These are phyloP conservation scores for Berghia stephanieae DNA, from an alignment of 1,140 invertebrate species.

Conservation along the genomic window DNA sequence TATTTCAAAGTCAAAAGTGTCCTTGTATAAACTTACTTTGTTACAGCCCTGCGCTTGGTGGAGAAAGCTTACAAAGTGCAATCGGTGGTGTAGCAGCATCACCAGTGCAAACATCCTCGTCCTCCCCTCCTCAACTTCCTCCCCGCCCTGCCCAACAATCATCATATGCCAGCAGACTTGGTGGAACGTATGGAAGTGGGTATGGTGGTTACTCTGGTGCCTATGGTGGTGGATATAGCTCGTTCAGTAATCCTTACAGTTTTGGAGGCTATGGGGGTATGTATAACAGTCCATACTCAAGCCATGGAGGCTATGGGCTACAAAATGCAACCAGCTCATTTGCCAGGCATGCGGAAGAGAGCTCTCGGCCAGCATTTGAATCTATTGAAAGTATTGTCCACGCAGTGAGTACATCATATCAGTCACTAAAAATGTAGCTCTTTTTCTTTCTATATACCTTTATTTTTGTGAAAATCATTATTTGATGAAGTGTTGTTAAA, in stretches of 20 bases:
- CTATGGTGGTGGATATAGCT: slow-evolving; percentile 41
- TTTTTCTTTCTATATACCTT: too few species aligned
- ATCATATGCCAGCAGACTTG: slow-evolving; percentile 12
- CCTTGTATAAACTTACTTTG: too few species aligned
- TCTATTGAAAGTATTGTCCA: slow-evolving; percentile 92
- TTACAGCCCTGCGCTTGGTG: background rate
- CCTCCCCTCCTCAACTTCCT: slow-evolving; percentile 49
- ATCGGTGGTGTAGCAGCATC: background rate
- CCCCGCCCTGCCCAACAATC: slow-evolving; percentile 38
- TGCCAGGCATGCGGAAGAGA: slow-evolving; percentile 88
- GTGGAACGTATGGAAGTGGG: slow-evolving; percentile 31
- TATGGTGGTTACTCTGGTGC: slow-evolving; percentile 30
- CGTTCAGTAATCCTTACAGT: slow-evolving; percentile 42
- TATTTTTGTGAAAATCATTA: too few species aligned
- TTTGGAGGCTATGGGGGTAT: slow-evolving; percentile 50
- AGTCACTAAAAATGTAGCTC: too few species aligned
- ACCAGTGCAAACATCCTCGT: background rate
- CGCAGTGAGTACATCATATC: slow-evolving; percentile 77
- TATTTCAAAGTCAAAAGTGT: too few species aligned
- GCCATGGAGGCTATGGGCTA: slow-evolving; percentile 45
- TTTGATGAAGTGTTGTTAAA: too few species aligned
- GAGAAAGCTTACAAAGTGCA: background rate
- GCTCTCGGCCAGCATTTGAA: slow-evolving; percentile 88
- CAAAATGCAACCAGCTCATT: slow-evolving; percentile 68
- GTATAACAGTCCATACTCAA: slow-evolving; percentile 40